Evolutionary conservation across 92 coral and sea anemone species (phyloP), one percentile per base, ranked within the genome.

Genomic region (Phenganax stokvisi): DNA sequence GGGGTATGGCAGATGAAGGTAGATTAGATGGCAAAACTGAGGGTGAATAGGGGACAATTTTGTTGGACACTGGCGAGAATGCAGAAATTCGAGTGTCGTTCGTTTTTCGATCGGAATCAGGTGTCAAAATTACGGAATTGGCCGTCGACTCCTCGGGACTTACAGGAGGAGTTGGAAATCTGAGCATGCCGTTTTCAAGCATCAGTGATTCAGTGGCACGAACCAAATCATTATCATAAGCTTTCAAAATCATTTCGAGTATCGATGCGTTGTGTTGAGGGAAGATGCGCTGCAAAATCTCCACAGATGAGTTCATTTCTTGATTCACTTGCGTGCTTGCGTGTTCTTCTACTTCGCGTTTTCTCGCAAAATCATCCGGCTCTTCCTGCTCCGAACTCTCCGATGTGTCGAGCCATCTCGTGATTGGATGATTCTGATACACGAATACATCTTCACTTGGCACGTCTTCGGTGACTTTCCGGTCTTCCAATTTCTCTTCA

Each of bases 201-300:
- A 92, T 82, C 47, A 94, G 90, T 1, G 98, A 94, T 67, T 94
- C 98, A 11, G 92, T 90, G 9, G 98, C 96, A 44, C 90, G 90
- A 31, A 91, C 98, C 0, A 94, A 84, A 63, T 94, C 98, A 67
- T 91, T 91, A 31, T 92, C 98, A n/a, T 92, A 91, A 2, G 98
- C 92, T 30, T 93, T 87, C 69, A 94, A 87, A 52, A 91, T 94
- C 56, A 94, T 87, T 80, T 94, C 98, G 17, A 94, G 58, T 20
- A 94, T 90, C 3, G 97, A 91, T 61, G 86, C 80, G 56, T 90
- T 90, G 83, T 94, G 98, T 17, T 94, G 94, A 28, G 98, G 98
- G 72, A 94, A 94, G 62, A 94, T 94, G 44, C 94, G 87, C 53
- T 89, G 92, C 6, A 94, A 86, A 7, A 94, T 84, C 66, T 91